Conservation (phyloP, 2,888 invertebrate genomes). For the Harpalus rufipes region DNA sequence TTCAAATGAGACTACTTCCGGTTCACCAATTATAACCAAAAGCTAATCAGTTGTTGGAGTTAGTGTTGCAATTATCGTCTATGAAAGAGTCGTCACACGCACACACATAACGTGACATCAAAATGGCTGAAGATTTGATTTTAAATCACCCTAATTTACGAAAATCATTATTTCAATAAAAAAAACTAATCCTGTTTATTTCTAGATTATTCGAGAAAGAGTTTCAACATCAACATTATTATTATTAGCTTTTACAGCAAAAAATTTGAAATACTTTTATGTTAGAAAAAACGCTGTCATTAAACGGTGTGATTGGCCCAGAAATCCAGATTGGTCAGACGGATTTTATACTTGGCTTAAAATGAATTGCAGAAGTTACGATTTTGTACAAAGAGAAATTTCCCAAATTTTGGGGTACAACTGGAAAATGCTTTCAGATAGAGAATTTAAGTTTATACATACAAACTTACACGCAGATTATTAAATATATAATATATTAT, state of each 20-base stretch:
- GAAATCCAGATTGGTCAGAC: conserved; percentile 82
- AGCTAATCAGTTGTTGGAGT: no score
- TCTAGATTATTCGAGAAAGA: conserved; percentile 85
- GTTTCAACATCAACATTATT: conserved; percentile 88
- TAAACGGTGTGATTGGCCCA: conserved; percentile 84
- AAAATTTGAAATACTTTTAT: conserved; percentile 81
- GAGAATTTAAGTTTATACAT: conserved; percentile 80
- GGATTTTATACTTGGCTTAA: conserved; percentile 85
- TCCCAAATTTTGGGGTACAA: conserved; percentile 83
- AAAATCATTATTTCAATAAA: no score
- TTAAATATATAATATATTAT: no score
- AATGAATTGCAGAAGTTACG: conserved; percentile 81
- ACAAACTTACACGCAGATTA: conserved; percentile 73
- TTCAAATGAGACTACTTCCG: no score
- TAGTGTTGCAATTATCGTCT: no score
- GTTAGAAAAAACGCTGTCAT: conserved; percentile 87
- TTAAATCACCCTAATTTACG: no score
- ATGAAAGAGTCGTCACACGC: no score
- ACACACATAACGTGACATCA: no score
- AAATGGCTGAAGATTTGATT: no score
- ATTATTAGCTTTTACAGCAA: conserved; percentile 83
- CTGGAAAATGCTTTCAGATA: conserved; percentile 85
- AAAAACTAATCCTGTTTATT: conserved; percentile 39
- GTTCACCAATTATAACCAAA: no score
- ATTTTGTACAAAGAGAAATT: conserved; percentile 83